These are phyloP conservation scores for Camelus dromedarius DNA, from an alignment of 2,113 vertebrate species.

Conservation along the genomic window DNA sequence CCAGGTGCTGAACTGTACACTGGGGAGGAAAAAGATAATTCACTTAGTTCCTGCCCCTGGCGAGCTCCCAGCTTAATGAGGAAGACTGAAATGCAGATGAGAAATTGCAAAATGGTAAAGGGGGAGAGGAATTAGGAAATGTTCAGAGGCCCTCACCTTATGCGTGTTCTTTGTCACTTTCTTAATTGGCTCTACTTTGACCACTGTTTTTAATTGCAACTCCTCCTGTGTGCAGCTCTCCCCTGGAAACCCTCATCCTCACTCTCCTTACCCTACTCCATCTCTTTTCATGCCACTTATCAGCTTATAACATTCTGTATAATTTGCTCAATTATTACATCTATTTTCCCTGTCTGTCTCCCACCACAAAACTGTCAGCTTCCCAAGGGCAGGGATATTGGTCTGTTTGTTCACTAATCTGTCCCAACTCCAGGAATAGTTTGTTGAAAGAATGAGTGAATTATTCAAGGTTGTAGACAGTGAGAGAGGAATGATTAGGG, in stretches of 20 bases:
- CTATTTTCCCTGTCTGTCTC: background rate
- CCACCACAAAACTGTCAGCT: background rate
- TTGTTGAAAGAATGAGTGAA: background rate
- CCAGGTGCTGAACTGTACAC: background rate
- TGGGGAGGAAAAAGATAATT: background rate
- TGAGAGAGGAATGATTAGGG: background rate
- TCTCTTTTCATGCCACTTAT: background rate
- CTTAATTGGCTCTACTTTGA: background rate
- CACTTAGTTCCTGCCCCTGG: background rate
- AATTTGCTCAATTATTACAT: background rate
- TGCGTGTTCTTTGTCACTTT: background rate
- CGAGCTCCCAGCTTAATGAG: background rate
- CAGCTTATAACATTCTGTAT: background rate
- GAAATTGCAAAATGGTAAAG: background rate
- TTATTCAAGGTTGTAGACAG: background rate
- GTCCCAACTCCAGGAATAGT: background rate
- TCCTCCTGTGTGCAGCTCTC: background rate
- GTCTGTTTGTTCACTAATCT: background rate
- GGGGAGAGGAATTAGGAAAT: background rate
- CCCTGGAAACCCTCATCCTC: background rate
- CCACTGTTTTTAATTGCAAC: background rate
- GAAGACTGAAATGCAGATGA: background rate
- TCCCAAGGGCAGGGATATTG: background rate
- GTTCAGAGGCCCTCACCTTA: background rate
- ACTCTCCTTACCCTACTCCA: background rate